Percentiles rank a stretch among this genome's conserved stretches.
These are phyloP conservation scores for Asteroscopus sphinx DNA, from an alignment of 2,888 invertebrate genomes.

Conservation along the genomic window DNA sequence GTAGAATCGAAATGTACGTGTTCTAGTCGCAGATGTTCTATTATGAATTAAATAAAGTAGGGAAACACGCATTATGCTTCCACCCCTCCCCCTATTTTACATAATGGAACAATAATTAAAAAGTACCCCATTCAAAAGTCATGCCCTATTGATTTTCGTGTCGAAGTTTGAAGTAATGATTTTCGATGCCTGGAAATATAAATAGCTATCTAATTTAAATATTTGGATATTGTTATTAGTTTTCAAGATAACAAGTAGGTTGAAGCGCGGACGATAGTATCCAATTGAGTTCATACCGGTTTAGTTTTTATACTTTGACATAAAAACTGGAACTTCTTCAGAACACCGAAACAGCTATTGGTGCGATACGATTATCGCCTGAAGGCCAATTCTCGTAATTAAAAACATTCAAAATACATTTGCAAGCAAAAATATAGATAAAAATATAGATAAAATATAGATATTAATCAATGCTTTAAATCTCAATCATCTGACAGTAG, in stretches of 20 bases:
- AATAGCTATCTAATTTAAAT: background rate
- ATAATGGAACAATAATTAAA: slow-evolving; percentile 1
- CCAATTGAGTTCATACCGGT: background rate
- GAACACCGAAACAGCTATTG: no score
- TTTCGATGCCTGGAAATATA: background rate
- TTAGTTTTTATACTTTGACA: background rate
- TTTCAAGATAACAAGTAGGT: background rate
- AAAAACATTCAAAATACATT: no score
- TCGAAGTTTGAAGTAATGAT: background rate
- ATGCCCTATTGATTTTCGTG: background rate
- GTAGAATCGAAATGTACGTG: background rate
- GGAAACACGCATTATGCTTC: slow-evolving; percentile 1
- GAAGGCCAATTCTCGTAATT: no score
- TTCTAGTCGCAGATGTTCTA: background rate
- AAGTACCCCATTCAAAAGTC: background rate
- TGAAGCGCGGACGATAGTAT: background rate
- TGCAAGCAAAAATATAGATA: no score
- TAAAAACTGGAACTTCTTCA: background rate
- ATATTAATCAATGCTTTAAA: no score
- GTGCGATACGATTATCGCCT: background rate
- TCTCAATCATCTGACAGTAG: no score
- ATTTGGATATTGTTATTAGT: background rate
- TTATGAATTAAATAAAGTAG: background rate
- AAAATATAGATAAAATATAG: no score
- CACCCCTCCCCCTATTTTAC: background rate